phyloP scores from a whole-genome alignment of 2,888 invertebrate species.

The Apamea anceps region DNA sequence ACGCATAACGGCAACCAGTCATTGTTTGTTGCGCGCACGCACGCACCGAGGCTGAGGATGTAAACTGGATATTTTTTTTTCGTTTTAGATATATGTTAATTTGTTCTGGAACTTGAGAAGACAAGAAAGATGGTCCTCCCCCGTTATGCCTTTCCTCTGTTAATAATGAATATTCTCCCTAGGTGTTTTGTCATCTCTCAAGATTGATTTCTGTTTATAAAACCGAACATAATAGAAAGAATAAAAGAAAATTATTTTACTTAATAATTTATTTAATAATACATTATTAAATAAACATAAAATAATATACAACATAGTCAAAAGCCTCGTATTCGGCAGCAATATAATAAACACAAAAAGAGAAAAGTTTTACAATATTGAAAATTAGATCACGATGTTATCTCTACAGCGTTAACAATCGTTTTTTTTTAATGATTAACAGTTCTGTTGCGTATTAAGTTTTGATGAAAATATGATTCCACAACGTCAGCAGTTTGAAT shows the following conservation, averaged over 20 bases:
- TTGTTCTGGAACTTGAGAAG: not conserved
- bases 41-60: constrained; percentile 58
- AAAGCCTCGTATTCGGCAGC: not conserved
- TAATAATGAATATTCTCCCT: not conserved
- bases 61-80: constrained; percentile 41
- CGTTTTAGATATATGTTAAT: constrained; percentile 15
- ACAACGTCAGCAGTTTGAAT: not conserved
- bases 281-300: not conserved
- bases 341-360: not conserved
- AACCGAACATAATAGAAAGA: not conserved
- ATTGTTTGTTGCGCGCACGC: constrained; percentile 73
- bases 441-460: not conserved
- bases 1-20: constrained; percentile 77
- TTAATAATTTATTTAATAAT: no score
- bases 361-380: not conserved
- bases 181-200: no score
- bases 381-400: not conserved
- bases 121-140: not conserved
- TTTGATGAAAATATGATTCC: not conserved
- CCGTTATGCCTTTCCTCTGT: not conserved
- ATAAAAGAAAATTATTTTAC: not conserved
- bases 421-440: constrained; percentile 8
- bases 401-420: not conserved
- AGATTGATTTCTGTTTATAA: not conserved
- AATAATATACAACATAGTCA: not conserved